A percentile compares a stretch with the other conserved stretches of the same genome.
Conservation (phyloP, 2,888 invertebrate genomes). For the Rhagonycha fulva region DNA sequence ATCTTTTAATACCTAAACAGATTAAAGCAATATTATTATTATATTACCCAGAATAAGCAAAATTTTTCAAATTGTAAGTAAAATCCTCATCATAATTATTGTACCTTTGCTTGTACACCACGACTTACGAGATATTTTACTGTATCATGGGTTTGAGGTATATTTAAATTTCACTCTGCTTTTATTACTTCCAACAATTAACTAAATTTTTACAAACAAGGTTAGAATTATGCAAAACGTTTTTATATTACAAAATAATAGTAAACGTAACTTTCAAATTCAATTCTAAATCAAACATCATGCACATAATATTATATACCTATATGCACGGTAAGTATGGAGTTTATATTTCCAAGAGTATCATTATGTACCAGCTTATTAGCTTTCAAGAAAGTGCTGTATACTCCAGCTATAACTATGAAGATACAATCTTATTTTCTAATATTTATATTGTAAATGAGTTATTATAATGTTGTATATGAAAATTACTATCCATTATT, state of each 20-base stretch:
- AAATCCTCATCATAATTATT: too few relatives aligned
- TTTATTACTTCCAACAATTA: too few relatives aligned
- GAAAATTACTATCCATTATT: background rate
- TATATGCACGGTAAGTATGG: background rate
- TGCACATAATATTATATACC: background rate
- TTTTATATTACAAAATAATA: background rate
- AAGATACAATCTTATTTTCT: constrained; percentile 1
- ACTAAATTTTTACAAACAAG: background rate
- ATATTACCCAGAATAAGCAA: too few relatives aligned
- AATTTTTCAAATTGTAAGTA: too few relatives aligned
- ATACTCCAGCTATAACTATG: background rate
- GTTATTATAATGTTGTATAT: background rate
- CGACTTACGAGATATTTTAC: too few relatives aligned
- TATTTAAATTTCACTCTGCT: too few relatives aligned
- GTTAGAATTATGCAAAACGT: background rate
- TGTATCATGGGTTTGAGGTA: too few relatives aligned
- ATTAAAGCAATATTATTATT: too few relatives aligned
- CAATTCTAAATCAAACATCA: background rate
- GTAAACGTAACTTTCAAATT: background rate
- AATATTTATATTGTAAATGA: constrained; percentile 3
- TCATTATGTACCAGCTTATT: constrained; percentile 9
- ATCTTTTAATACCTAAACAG: too few relatives aligned
- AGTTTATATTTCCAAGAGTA: constrained; percentile 12
- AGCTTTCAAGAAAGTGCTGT: constrained; percentile 1
- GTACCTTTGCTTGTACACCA: too few relatives aligned